Base-by-base conservation (phyloP, 2,113 vertebrate species). In the Zingel zingel region DNA sequence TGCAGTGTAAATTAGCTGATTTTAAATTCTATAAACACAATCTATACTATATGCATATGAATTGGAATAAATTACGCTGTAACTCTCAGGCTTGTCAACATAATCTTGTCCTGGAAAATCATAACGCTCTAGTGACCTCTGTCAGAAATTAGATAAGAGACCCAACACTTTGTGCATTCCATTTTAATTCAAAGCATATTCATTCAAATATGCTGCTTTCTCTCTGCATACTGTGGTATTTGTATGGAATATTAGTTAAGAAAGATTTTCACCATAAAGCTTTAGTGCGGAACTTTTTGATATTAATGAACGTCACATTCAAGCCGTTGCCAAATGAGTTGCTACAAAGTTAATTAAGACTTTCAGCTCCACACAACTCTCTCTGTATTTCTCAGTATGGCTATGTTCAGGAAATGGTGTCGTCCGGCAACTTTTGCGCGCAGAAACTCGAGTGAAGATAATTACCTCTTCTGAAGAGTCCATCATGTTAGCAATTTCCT, bases 131-230 rank as follows among this genome's bases (percentile, higher is more conserved):
- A 13, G 43, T 13, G 43, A 33, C 48, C 10, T 68, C 23, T 21
- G 15, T 57, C 39, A 27, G 48, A 39, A 19, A 64, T 69, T 64
- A 43, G 61, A 77, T n/a, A 2, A 2, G 36, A 57, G 33, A 30
- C 18, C n/a, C 4, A 12, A 66, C 54, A 74, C 75, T 84, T 83
- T 71, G 45, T 69, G 66, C 89, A 91, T 93, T 93, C 75, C 84
- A 69, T 80, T 83, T 51, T n/a, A n/a, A n/a, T n/a, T n/a, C n/a
- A n/a, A n/a, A n/a, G n/a, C n/a, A n/a, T n/a, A n/a, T n/a, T n/a
- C n/a, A n/a, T n/a, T n/a, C n/a, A 51, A 13, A 16, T 15, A 57
- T 3, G 3, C 4, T 0, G 3, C 45, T 58, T 6, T 76, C 23
- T 73, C 43, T 62, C 25, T 45, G 12, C 21, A 39, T 33, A n/a